These are phyloP conservation scores for Drosophila sordidapex DNA, from an alignment of 2,888 invertebrate species.

Conservation along the genomic window DNA sequence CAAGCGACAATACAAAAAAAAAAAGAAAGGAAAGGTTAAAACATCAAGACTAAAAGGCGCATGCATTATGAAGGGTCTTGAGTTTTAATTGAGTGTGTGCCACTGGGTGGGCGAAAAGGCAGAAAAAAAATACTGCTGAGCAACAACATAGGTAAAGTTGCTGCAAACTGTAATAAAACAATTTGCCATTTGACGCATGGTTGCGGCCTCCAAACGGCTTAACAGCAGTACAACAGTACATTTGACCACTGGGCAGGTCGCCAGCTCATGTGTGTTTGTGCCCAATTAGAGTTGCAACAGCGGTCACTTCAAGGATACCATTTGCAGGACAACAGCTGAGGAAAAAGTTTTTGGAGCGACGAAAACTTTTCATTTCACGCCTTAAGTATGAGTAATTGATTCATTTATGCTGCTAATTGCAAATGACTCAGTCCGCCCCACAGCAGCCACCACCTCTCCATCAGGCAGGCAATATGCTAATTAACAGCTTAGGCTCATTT, in stretches of 20 bases:
- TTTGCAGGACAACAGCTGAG: slow-evolving; percentile 23
- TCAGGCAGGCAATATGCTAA: slow-evolving; percentile 65
- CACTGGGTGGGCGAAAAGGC: slow-evolving; percentile 24
- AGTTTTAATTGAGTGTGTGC: slow-evolving; percentile 83
- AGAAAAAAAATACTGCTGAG: slow-evolving; percentile 19
- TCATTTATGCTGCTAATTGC: slow-evolving; percentile 82
- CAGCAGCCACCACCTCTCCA: neutral
- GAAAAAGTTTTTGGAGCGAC: slow-evolving; percentile 62
- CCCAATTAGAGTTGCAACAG: slow-evolving; percentile 74
- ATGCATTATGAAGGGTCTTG: slow-evolving; percentile 81
- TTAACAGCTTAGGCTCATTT: slow-evolving; percentile 78
- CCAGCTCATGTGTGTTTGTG: slow-evolving; percentile 57
- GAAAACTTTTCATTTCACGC: slow-evolving; percentile 70
- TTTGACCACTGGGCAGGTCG: slow-evolving; percentile 17
- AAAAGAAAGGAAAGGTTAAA: slow-evolving; percentile 69
- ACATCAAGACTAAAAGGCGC: slow-evolving; percentile 75
- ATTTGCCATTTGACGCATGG: slow-evolving; percentile 63
- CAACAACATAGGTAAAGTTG: slow-evolving; percentile 39
- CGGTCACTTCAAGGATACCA: slow-evolving; percentile 74
- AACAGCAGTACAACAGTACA: slow-evolving; percentile 24
- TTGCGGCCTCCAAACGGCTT: slow-evolving; percentile 45
- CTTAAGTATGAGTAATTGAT: slow-evolving; percentile 83
- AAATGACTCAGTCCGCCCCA: slow-evolving; percentile 47
- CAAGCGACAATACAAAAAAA: slow-evolving; percentile 32
- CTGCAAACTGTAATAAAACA: slow-evolving; percentile 74